Percentiles rank a stretch among this genome's conserved stretches.
Evolutionary conservation across 2,797 vertebrate genomes (phyloP).

Genomic region (Phaenicophaeus curvirostris): DNA sequence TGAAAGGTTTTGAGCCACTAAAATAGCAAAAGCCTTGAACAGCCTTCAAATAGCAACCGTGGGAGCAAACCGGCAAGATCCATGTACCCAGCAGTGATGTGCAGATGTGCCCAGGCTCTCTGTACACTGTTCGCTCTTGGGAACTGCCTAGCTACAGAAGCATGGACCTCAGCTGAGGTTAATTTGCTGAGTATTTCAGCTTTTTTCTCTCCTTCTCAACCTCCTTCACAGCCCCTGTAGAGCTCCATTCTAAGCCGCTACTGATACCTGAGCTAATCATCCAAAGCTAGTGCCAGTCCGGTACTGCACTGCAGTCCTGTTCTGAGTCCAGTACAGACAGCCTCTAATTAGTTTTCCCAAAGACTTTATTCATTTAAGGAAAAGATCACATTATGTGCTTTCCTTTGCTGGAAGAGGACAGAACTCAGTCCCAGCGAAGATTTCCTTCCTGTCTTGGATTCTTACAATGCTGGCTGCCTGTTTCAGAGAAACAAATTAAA

Average conservation of each 20-base stretch:
- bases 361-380: slow-evolving; percentile 26
- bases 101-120: slow-evolving; percentile 31
- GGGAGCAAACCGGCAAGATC: slow-evolving; percentile 45
- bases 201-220: not conserved
- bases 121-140: not conserved
- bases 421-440: not conserved
- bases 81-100: not conserved
- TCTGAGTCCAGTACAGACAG: not conserved
- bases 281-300: not conserved
- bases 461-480: not conserved
- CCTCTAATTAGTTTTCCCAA: slow-evolving; percentile 11
- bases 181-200: not conserved
- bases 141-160: slow-evolving; percentile 14
- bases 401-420: not conserved
- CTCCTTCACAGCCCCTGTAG: not conserved
- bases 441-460: slow-evolving; percentile 23
- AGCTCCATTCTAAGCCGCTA: slow-evolving; percentile 19
- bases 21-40: slow-evolving; percentile 61
- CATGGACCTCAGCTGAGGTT: not conserved
- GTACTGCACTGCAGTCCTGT: not conserved
- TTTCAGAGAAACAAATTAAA: slow-evolving; percentile 15
- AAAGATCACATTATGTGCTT: not conserved
- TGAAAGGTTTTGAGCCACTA: slow-evolving; percentile 58
- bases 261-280: not conserved
- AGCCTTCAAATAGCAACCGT: slow-evolving; percentile 59